A percentile compares a stretch with the other conserved stretches of the same genome.
These are phyloP conservation scores for Siniperca scherzeri DNA, from an alignment of 2,797 vertebrate genomes.

Conservation along the genomic window DNA sequence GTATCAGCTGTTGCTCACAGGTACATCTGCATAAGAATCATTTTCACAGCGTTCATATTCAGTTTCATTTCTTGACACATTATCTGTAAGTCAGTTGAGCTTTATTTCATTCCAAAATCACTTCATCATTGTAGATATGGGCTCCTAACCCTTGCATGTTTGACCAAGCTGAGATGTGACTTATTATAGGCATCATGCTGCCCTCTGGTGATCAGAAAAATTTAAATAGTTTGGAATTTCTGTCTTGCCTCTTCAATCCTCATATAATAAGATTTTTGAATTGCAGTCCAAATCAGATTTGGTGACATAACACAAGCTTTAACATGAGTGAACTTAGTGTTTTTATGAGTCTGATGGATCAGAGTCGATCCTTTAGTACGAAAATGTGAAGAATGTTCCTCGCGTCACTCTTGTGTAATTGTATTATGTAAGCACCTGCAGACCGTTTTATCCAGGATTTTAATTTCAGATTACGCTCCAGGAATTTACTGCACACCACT, in stretches of 20 bases:
- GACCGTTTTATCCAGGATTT: conserved; percentile 59
- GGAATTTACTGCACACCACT: conserved; percentile 55
- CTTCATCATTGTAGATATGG: background rate
- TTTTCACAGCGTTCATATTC: background rate
- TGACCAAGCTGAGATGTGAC: background rate
- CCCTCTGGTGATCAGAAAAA: conserved; percentile 65
- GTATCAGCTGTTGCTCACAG: conserved; percentile 95
- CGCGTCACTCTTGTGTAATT: conserved; percentile 58
- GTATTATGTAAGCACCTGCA: conserved; percentile 65
- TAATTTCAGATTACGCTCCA: conserved; percentile 45
- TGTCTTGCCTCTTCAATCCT: conserved; percentile 19
- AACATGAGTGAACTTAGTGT: conserved; percentile 58
- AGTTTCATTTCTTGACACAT: background rate
- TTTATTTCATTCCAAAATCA: background rate
- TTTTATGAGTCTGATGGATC: conserved; percentile 55
- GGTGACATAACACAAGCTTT: conserved; percentile 76
- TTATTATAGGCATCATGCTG: conserved; percentile 37
- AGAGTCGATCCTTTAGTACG: conserved; percentile 1
- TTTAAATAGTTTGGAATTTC: background rate
- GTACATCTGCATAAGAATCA: conserved; percentile 74
- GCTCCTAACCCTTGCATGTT: background rate
- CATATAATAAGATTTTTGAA: conserved; percentile 65
- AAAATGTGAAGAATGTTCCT: conserved; percentile 72
- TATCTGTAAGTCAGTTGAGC: background rate
- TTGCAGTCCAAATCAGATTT: conserved; percentile 65